Evolutionary conservation across 2,797 vertebrate species (phyloP).

Genomic region (Enteromius paludinosus): DNA sequence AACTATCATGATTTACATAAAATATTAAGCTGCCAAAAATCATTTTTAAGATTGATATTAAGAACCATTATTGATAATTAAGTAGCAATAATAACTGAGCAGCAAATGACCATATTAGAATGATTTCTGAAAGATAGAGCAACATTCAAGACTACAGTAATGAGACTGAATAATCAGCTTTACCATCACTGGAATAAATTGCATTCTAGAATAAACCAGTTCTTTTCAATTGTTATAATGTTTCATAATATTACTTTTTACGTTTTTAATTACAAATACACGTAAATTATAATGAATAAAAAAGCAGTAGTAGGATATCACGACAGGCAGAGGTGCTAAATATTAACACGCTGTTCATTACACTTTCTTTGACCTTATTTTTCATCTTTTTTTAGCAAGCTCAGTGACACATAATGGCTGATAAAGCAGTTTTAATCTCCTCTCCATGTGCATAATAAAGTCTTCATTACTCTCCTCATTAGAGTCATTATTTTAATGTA

Average conservation of each 20-base stretch:
- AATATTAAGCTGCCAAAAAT: background rate
- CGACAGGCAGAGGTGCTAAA: slow-evolving; percentile 17
- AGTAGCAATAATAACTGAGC: background rate
- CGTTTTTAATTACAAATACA: background rate
- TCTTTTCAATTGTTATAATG: background rate
- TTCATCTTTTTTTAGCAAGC: slow-evolving; percentile 32
- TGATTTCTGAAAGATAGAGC: background rate
- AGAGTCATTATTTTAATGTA: slow-evolving; percentile 52
- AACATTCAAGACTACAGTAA: background rate
- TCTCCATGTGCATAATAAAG: slow-evolving; percentile 28
- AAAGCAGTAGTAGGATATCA: slow-evolving; percentile 10
- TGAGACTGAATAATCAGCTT: background rate
- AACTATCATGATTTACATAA: background rate
- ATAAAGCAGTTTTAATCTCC: slow-evolving; percentile 37
- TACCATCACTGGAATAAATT: background rate
- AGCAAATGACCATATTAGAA: background rate
- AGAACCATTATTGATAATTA: background rate
- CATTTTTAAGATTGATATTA: background rate
- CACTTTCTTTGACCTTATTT: slow-evolving; percentile 34
- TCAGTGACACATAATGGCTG: slow-evolving; percentile 40
- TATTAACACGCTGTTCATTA: slow-evolving; percentile 40
- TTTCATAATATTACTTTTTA: background rate
- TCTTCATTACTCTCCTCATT: slow-evolving; percentile 37
- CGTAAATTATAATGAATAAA: background rate
- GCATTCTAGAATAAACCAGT: background rate